phyloP scores from a whole-genome alignment of 2,797 vertebrate genomes.

The Trachurus trachurus region DNA sequence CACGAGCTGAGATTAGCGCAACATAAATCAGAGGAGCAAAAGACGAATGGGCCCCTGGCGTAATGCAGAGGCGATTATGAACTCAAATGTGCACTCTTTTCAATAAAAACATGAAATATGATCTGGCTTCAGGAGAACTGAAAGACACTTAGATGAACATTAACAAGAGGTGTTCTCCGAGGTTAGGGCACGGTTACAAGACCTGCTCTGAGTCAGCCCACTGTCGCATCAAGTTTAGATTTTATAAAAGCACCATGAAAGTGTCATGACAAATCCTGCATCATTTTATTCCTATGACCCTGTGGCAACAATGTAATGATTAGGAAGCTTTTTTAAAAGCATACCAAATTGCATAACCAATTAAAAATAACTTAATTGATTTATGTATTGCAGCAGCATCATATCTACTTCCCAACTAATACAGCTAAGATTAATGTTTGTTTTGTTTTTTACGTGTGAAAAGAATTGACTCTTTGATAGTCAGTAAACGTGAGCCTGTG shows the following conservation, averaged over 20 bases:
- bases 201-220: slow-evolving; percentile 30
- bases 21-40: slow-evolving; percentile 80
- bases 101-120: slow-evolving; percentile 83
- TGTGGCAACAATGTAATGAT: neutral
- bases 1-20: slow-evolving; percentile 76
- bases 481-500: neutral
- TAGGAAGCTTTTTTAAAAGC: neutral
- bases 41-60: slow-evolving; percentile 77
- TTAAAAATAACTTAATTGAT: neutral
- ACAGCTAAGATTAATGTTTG: neutral
- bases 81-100: slow-evolving; percentile 82
- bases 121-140: slow-evolving; percentile 69
- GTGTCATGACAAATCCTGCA: slow-evolving; percentile 5
- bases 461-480: slow-evolving; percentile 7
- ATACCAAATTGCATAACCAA: neutral
- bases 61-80: slow-evolving; percentile 83
- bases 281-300: slow-evolving; percentile 18
- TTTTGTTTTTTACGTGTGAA: slow-evolving; percentile 1
- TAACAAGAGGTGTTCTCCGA: slow-evolving; percentile 57
- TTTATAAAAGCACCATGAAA: slow-evolving; percentile 10
- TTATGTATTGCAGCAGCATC: neutral
- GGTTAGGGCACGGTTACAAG: slow-evolving; percentile 49
- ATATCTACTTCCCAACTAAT: slow-evolving; percentile 6
- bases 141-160: slow-evolving; percentile 76
- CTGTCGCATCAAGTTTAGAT: slow-evolving; percentile 35